Conservation (phyloP, 1,140 invertebrate genomes). For the Drosophila lacteicornis region DNA sequence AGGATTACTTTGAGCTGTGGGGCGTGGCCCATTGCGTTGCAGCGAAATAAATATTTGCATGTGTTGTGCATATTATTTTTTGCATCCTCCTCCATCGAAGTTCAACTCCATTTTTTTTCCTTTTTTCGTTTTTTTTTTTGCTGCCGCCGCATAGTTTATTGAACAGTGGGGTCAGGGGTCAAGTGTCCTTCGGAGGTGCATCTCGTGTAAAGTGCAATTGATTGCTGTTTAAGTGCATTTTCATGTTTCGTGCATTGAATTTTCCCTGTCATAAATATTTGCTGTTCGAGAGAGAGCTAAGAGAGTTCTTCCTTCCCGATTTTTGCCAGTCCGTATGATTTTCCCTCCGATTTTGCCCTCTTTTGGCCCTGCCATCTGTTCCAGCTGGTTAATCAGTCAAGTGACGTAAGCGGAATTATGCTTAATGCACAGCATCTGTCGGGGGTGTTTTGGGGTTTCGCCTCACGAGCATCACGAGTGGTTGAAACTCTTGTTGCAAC, state of each 20-base stretch:
- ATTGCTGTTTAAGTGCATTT: constrained; percentile 63
- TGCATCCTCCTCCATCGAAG: constrained; percentile 3
- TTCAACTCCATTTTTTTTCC: not conserved
- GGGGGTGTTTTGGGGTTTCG: constrained; percentile 2
- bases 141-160: constrained; percentile 18
- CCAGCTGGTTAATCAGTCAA: constrained; percentile 60
- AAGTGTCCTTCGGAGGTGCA: constrained; percentile 60
- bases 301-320: not conserved
- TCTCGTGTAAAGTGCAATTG: constrained; percentile 59
- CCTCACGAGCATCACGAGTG: not conserved
- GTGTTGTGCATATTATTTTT: constrained; percentile 53
- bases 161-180: constrained; percentile 23
- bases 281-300: constrained; percentile 22
- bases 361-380: constrained; percentile 14
- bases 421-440: constrained; percentile 38
- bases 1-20: constrained; percentile 32
- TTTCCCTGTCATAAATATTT: constrained; percentile 56
- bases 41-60: constrained; percentile 64
- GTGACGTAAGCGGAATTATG: constrained; percentile 60
- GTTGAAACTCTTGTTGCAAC: constrained; percentile 26
- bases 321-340: not conserved
- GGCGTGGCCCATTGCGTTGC: constrained; percentile 22
- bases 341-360: not conserved
- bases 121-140: constrained; percentile 3
- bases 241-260: constrained; percentile 55